Percentiles rank a stretch among this genome's conserved stretches.
phyloP scores from a whole-genome alignment of 2,888 invertebrate species.

The Colletes collaris region DNA sequence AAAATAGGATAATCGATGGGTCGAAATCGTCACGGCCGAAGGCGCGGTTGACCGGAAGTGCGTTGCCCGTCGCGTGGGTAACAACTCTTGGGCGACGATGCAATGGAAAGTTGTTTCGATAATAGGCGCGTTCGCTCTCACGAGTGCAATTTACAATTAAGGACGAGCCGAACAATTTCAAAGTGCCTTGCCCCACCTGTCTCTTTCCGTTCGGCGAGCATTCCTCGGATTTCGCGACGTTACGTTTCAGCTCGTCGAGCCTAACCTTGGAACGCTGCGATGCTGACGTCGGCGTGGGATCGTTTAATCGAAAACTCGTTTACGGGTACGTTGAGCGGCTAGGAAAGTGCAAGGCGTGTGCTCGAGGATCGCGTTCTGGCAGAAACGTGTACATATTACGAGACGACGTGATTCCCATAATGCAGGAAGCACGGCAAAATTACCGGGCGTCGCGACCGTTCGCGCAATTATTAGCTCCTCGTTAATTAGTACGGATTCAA shows the following conservation, averaged over 20 bases:
- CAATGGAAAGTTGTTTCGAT: constrained; percentile 41
- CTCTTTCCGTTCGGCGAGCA: background rate
- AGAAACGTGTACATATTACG: constrained; percentile 7
- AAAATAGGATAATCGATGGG: no score
- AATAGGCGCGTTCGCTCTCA: constrained; percentile 51
- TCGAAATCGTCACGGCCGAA: constrained; percentile 8
- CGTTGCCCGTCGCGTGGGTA: constrained; percentile 31
- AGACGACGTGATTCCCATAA: constrained; percentile 18
- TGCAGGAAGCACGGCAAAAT: constrained; percentile 15
- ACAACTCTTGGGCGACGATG: constrained; percentile 29
- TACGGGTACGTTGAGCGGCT: background rate
- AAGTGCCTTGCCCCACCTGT: constrained; percentile 14
- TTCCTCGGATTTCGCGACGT: background rate
- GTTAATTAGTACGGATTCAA: constrained; percentile 42
- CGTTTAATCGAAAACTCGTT: constrained; percentile 29
- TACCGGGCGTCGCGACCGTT: constrained; percentile 6
- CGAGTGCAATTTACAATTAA: constrained; percentile 25
- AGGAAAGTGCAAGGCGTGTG: background rate
- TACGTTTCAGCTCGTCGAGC: constrained; percentile 23
- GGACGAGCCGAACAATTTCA: constrained; percentile 1
- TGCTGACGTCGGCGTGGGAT: constrained; percentile 25
- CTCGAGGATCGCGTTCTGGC: constrained; percentile 1
- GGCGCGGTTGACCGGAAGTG: constrained; percentile 48
- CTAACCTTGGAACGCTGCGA: background rate
- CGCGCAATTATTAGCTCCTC: constrained; percentile 37